Evolutionary conservation across 2,113 vertebrate species (phyloP).

Genomic region (Sardina pilchardus): DNA sequence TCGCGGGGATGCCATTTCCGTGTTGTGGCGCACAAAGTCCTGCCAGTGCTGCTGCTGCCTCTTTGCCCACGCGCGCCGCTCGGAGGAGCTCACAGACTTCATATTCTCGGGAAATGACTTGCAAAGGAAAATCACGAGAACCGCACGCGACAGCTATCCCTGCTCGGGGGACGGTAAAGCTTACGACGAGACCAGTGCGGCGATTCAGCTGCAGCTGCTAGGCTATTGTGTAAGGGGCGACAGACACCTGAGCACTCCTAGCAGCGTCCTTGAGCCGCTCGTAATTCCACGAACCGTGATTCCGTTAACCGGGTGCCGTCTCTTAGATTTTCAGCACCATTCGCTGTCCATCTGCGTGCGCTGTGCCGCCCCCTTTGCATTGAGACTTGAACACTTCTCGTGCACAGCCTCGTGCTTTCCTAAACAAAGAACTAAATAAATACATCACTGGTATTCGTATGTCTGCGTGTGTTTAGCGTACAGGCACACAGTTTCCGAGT

Average conservation of each 20-base stretch:
- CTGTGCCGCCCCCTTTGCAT: not conserved
- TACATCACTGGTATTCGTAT: not conserved
- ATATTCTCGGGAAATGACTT: slow-evolving; percentile 51
- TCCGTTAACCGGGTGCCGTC: not conserved
- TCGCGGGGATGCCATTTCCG: not conserved
- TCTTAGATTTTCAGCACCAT: slow-evolving; percentile 5
- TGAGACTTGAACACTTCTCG: not conserved
- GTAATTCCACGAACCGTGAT: not conserved
- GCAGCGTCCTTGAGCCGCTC: not conserved
- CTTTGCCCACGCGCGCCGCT: slow-evolving; percentile 68
- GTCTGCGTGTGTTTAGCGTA: not conserved
- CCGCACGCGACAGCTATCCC: slow-evolving; percentile 26
- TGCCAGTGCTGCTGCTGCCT: slow-evolving; percentile 16
- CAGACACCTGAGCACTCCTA: not conserved
- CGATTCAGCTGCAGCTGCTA: not conserved
- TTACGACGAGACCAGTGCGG: not conserved
- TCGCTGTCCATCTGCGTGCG: slow-evolving; percentile 2
- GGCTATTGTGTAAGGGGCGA: not conserved
- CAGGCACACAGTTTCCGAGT: not conserved
- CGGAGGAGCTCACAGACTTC: slow-evolving; percentile 73
- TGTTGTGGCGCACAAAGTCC: not conserved
- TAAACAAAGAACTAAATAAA: not conserved
- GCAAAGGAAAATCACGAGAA: slow-evolving; percentile 40
- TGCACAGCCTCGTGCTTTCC: not conserved
- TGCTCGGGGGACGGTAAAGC: not conserved